Evolutionary conservation across 37 sponge, comb jelly and placozoan genomes (phyloP).

Genomic region (Beroe ovata): DNA sequence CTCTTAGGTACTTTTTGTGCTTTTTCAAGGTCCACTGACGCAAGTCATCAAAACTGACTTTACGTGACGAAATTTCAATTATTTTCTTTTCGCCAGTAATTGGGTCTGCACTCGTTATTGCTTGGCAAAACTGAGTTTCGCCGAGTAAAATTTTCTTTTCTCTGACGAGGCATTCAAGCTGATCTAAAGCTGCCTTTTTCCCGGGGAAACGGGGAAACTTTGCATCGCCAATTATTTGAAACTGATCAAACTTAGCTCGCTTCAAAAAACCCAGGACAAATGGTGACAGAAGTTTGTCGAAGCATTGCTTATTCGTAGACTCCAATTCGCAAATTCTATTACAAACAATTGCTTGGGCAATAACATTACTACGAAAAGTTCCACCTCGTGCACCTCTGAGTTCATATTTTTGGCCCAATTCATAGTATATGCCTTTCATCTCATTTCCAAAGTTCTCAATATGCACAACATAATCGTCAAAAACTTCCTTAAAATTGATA

Average conservation of each 20-base stretch:
- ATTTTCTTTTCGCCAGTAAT: background rate
- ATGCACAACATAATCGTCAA: background rate
- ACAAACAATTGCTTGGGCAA: background rate
- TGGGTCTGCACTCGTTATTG: background rate
- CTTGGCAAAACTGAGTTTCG: background rate
- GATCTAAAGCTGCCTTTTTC: background rate
- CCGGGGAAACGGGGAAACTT: constrained; percentile 7
- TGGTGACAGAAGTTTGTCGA: background rate
- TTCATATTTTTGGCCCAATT: background rate
- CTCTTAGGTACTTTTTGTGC: background rate
- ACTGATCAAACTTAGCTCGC: background rate
- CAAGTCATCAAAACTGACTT: constrained; percentile 12
- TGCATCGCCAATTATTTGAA: background rate
- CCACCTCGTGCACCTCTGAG: background rate
- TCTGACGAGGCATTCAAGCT: background rate
- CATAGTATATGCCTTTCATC: background rate
- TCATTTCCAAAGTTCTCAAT: background rate
- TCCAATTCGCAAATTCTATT: background rate
- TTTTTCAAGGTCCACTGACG: background rate
- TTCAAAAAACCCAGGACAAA: background rate
- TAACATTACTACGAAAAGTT: background rate
- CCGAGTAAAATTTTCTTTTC: background rate
- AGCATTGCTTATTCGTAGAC: background rate
- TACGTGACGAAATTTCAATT: background rate
- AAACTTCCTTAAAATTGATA: background rate